Percentiles rank a stretch among this genome's conserved stretches.
These are phyloP conservation scores for Aphelinus certus DNA, from an alignment of 1,140 invertebrate genomes.

Conservation along the genomic window DNA sequence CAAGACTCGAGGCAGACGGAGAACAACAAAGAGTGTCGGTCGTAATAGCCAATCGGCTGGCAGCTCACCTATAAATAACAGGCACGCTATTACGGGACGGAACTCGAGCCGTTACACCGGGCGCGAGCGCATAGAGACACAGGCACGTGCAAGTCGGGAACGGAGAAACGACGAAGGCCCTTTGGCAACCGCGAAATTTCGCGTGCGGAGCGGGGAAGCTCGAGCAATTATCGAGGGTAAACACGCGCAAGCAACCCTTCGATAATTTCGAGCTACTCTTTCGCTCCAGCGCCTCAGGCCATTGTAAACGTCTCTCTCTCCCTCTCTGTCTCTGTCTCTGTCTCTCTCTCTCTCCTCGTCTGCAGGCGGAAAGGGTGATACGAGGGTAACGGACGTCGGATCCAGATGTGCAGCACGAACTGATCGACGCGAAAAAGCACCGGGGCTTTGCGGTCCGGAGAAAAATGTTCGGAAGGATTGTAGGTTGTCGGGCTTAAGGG, in stretches of 20 bases:
- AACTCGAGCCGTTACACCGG: constrained; percentile 14
- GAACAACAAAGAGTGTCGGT: too few species aligned
- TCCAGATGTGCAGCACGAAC: too few species aligned
- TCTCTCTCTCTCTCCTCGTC: too few species aligned
- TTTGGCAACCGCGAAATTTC: constrained; percentile 21
- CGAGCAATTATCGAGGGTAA: constrained; percentile 31
- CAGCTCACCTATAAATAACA: constrained; percentile 25
- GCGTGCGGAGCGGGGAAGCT: background rate
- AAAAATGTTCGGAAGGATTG: too few species aligned
- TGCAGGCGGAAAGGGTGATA: too few species aligned
- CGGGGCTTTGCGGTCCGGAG: too few species aligned
- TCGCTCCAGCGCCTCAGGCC: background rate
- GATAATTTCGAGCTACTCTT: constrained; percentile 16
- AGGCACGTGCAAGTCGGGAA: background rate
- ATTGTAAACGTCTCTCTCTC: background rate
- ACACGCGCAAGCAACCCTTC: background rate
- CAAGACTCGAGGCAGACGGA: too few species aligned
- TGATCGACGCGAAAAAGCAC: too few species aligned
- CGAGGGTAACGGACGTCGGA: too few species aligned
- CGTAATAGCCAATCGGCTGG: too few species aligned
- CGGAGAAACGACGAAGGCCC: constrained; percentile 4
- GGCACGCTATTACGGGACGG: background rate
- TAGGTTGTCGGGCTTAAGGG: too few species aligned
- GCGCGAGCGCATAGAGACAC: background rate
- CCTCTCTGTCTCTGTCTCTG: background rate